Evolutionary conservation across 2,113 vertebrate species (phyloP), one percentile per base, ranked within the genome.

Genomic region (Syrrhaptes paradoxus): DNA sequence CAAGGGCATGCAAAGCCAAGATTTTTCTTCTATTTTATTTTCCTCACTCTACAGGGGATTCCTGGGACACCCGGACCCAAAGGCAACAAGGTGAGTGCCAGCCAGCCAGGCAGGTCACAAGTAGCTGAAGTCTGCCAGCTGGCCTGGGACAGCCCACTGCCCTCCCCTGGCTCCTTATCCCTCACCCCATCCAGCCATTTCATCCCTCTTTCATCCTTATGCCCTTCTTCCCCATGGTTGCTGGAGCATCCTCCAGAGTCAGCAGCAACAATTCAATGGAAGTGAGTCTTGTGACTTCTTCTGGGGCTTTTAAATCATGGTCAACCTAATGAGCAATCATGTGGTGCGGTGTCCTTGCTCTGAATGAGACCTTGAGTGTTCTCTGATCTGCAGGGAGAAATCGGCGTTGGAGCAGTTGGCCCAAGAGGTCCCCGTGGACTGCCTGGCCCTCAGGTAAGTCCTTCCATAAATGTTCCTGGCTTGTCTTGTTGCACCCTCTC

Each of bases 41-140:
- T 70, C 41, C 36, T 92, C 34, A 11, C 25, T 20, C 65, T 46
- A 2, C 46, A 99, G 99, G 98, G 99, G n/a, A 89, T 92, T 73
- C 93, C 95, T 11, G 99, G 99, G 19, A 59, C 68, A 5, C 66
- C 97, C 7, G 99, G 99, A 84, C 80, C 55, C 24, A 99, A 99
- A 94, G 99, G 99, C 90, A 98, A 85, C 83, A 99, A 99, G 98
- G 99, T 99, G 82, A 92, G 97, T 73, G 34, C 15, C 46, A 43
- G 3, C 16, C 0, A 52, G 9, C 36, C 29, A 4, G 29, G 29
- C 4, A 67, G 28, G 2, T 43, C 52, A 24, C 6, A 22, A 45
- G 12, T 20, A 63, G 28, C 17, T 15, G 36, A 49, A 41, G 66
- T n/a, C n/a, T n/a, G n/a, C n/a, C n/a, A n/a, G n/a, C n/a, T n/a